Conservation (phyloP, 2,888 invertebrate genomes). For the Parasteatoda lunata region DNA sequence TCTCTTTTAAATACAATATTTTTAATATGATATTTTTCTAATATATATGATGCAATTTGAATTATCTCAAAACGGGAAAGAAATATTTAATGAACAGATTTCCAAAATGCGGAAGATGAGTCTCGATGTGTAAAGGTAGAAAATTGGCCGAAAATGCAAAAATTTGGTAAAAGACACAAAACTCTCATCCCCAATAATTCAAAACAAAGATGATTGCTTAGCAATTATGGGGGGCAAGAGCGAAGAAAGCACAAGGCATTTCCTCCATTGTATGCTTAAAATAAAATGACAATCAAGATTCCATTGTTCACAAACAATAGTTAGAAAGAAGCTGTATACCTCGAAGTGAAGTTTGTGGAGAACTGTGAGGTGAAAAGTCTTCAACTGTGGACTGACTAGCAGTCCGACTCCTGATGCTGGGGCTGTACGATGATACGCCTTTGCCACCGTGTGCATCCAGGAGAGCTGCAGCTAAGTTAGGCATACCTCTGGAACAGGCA, state of each 20-base stretch:
- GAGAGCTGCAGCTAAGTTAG: constrained; percentile 79
- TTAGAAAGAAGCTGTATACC: constrained; percentile 14
- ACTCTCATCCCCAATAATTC: too few species aligned
- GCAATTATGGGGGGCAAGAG: too few species aligned
- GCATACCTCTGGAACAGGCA: constrained; percentile 53
- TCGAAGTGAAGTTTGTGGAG: constrained; percentile 61
- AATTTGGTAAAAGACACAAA: too few species aligned
- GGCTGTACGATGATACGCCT: constrained; percentile 49
- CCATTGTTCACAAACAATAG: not conserved
- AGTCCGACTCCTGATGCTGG: constrained; percentile 58
- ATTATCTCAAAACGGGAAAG: too few species aligned
- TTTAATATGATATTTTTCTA: too few species aligned
- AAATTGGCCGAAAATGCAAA: too few species aligned
- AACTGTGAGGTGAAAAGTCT: constrained; percentile 60
- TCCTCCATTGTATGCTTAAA: not conserved
- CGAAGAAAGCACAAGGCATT: not conserved
- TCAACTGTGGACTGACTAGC: constrained; percentile 64
- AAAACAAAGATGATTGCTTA: too few species aligned
- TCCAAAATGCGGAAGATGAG: too few species aligned
- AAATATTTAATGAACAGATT: too few species aligned
- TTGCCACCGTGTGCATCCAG: constrained; percentile 74
- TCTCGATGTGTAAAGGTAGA: too few species aligned
- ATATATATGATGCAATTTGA: too few species aligned
- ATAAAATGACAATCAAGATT: not conserved
- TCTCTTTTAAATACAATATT: too few species aligned